These are phyloP conservation scores for Halocaridina rubra DNA, from an alignment of 2,888 invertebrate species.

Conservation along the genomic window DNA sequence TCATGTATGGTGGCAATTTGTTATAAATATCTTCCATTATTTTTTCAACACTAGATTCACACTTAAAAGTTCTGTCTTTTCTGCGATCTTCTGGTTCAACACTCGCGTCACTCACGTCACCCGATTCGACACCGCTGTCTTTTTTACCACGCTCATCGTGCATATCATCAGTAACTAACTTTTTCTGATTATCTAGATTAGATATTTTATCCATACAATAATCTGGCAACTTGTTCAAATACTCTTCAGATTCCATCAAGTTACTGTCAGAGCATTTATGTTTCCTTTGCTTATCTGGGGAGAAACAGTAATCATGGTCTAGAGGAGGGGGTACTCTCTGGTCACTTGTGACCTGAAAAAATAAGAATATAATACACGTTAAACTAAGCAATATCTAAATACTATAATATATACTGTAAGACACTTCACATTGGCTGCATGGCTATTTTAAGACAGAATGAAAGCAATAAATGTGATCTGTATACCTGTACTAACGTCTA, in stretches of 20 bases:
- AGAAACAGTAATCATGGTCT: conserved; percentile 75
- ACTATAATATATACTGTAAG: too few species aligned
- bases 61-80: not conserved
- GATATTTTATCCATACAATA: conserved; percentile 28
- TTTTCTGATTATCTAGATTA: conserved; percentile 12
- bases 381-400: too few species aligned
- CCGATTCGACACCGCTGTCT: conserved; percentile 70
- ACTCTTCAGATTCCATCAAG: not conserved
- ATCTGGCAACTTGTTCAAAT: conserved; percentile 52
- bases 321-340: conserved; percentile 64
- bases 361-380: not conserved
- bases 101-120: conserved; percentile 69
- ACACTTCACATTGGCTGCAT: too few species aligned
- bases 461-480: too few species aligned
- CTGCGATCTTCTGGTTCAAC: conserved; percentile 64
- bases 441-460: too few species aligned
- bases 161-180: conserved; percentile 64
- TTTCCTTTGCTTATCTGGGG: conserved; percentile 43
- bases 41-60: not conserved
- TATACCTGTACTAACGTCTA: too few species aligned
- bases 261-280: not conserved
- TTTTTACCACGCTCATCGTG: conserved; percentile 68
- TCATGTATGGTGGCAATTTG: conserved; percentile 51
- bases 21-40: conserved; percentile 18
- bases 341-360: conserved; percentile 17